Evolutionary conservation across 2,113 vertebrate genomes (phyloP), one percentile per base, ranked within the genome.

Genomic region (Butastur rufipennis): DNA sequence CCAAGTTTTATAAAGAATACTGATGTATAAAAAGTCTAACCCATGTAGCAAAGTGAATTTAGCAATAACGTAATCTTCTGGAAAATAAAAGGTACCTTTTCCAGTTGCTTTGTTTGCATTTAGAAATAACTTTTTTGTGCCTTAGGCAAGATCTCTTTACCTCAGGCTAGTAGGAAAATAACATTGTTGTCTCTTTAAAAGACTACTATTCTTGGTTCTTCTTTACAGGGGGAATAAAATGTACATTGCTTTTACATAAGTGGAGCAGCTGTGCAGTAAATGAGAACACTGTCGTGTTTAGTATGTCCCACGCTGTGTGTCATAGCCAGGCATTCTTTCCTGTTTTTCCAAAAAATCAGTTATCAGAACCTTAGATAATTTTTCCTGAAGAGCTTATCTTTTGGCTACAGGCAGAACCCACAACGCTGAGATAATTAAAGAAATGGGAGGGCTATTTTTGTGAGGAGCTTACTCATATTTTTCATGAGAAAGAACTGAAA

Each of bases 371-470:
- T 74, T 78, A 87, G 56, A 67, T 84, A 18, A 5, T 72, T 79
- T 87, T 79, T 63, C n/a, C 85, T 63, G 53, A 73, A 72, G 23
- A 56, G 48, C 34, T 96, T 95, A 85, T 85, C 66, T 91, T 96
- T 92, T 85, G 81, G n/a, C 90, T 92, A 25, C 52, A 68, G 59
- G 52, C 10, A 87, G 55, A 81, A 18, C 8, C 20, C 29, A 79
- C 26, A 72, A 47, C 16, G 31, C 0, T 53, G 48, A 85, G 43
- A 47, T 65, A 68, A 62, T 26, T 91, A 47, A 71, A 85, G n/a
- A 19, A 67, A 93, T 5, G 1, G 19, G 42, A 95, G 12, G 31
- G 29, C 8, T 94, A 85, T 81, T 92, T 95, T 71, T 91, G 27
- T 81, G 32, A 79, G 50, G 13, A 50, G 4, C 23, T 40, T 72